phyloP scores from a whole-genome alignment of 2,113 vertebrate genomes.

The Stictonetta naevosa region DNA sequence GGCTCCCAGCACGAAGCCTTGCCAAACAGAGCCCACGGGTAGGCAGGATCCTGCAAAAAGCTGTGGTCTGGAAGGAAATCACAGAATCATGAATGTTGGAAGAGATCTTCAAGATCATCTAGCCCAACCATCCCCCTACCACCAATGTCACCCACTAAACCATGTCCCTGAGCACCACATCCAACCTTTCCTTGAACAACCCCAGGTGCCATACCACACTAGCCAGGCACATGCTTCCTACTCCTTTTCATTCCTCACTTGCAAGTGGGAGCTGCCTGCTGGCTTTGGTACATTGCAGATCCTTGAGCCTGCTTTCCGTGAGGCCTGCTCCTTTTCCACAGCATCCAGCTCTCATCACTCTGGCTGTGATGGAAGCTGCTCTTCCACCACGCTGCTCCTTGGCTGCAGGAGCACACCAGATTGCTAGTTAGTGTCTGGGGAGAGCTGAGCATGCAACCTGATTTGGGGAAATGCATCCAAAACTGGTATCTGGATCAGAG shows the following conservation, averaged over 20 bases:
- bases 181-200: too few relatives aligned
- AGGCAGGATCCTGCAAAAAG: background rate
- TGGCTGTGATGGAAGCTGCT: background rate
- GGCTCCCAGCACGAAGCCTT: background rate
- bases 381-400: rapidly evolving
- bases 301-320: background rate
- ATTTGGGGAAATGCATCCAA: background rate
- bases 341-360: background rate
- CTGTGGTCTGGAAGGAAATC: background rate
- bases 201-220: rapidly evolving
- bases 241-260: background rate
- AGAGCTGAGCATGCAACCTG: background rate
- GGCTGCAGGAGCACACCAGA: background rate
- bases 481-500: background rate
- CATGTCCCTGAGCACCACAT: too few relatives aligned
- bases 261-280: background rate
- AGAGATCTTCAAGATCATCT: too few relatives aligned
- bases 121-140: too few relatives aligned
- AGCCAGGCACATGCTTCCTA: background rate
- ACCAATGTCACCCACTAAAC: too few relatives aligned
- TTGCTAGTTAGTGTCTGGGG: background rate
- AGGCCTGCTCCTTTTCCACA: background rate
- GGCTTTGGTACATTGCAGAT: background rate
- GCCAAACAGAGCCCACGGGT: background rate
- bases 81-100: too few relatives aligned